Percentiles rank a stretch among this genome's conserved stretches.
These are phyloP conservation scores for Mirza zaza DNA, from an alignment of 2,113 vertebrate species.

Conservation along the genomic window DNA sequence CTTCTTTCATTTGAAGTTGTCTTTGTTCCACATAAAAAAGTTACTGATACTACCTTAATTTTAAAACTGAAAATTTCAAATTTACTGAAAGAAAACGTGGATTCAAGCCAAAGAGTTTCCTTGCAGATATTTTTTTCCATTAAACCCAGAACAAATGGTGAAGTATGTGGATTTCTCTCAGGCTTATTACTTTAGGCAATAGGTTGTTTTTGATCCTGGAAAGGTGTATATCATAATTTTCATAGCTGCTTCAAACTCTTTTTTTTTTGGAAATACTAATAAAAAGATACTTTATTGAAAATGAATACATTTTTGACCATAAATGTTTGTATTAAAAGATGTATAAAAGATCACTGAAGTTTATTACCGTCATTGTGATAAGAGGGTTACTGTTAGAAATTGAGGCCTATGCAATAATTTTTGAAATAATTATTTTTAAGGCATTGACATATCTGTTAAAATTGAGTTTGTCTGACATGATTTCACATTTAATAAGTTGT, in stretches of 20 bases:
- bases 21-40: neutral
- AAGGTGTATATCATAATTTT: neutral
- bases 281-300: neutral
- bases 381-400: neutral
- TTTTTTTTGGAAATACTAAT: neutral
- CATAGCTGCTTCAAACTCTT: neutral
- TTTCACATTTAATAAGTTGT: neutral
- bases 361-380: neutral
- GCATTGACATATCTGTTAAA: neutral
- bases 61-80: neutral
- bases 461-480: neutral
- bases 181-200: neutral
- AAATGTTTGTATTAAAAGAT: neutral
- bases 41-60: neutral
- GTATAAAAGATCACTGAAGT: neutral
- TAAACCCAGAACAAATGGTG: neutral
- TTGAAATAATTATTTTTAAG: neutral
- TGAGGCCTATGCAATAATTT: neutral
- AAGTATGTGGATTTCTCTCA: neutral
- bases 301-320: neutral
- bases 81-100: neutral
- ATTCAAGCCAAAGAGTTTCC: neutral
- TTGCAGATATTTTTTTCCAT: neutral
- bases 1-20: neutral
- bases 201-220: neutral